Percentiles rank a stretch among this genome's conserved stretches.
These are phyloP conservation scores for Ricordea florida DNA, from an alignment of 92 coral and sea anemone species.

Conservation along the genomic window DNA sequence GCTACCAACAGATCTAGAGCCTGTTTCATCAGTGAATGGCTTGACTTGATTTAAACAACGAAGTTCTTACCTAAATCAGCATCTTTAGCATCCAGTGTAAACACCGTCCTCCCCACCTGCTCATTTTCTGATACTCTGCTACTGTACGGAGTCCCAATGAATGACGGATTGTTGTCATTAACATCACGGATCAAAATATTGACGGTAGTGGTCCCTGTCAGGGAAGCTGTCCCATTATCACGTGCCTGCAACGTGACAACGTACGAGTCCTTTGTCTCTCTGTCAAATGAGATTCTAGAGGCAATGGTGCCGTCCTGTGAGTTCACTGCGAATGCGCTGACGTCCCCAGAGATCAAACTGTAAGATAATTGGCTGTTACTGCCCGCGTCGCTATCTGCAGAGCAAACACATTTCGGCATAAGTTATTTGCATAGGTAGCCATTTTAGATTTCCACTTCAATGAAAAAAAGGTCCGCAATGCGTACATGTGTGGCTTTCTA, in stretches of 20 bases:
- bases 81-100: constrained; percentile 56
- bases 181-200: constrained; percentile 59
- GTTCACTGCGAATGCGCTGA: constrained; percentile 41
- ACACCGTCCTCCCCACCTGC: neutral
- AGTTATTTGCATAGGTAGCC: too few relatives aligned
- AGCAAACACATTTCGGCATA: too few relatives aligned
- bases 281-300: constrained; percentile 46
- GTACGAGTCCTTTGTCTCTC: constrained; percentile 68
- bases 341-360: constrained; percentile 51
- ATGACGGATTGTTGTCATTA: constrained; percentile 66
- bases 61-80: constrained; percentile 68
- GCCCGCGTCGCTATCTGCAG: constrained; percentile 84
- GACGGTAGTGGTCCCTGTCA: constrained; percentile 45
- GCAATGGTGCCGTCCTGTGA: constrained; percentile 34
- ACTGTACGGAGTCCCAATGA: constrained; percentile 1
- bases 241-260: constrained; percentile 60
- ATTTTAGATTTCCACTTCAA: too few relatives aligned
- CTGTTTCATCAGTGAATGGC: too few relatives aligned
- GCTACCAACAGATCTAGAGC: too few relatives aligned
- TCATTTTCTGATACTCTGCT: constrained; percentile 40
- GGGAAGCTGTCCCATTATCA: constrained; percentile 56
- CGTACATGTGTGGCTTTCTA: too few relatives aligned
- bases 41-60: too few relatives aligned
- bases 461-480: too few relatives aligned
- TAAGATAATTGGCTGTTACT: constrained; percentile 64